Base-by-base conservation (phyloP, 2,113 vertebrate species). In the Notarius quadriscutis region DNA sequence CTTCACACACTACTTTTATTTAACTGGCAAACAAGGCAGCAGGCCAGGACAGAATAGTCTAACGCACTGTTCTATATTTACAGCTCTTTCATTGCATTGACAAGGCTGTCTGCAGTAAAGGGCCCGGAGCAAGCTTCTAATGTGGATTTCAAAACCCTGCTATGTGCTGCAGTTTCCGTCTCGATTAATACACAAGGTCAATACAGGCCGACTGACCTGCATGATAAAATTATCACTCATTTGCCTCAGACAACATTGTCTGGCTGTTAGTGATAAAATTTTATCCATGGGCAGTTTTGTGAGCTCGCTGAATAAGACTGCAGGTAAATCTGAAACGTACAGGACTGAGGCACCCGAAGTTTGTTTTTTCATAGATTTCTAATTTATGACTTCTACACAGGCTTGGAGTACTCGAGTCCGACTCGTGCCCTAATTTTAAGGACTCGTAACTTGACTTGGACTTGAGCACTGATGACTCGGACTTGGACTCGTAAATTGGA, bases 81-180 rank as follows among this genome's bases (percentile, higher is more conserved):
- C 69, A 14, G 55, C 41, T 41, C 60, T 84, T 88, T 86, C 60
- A 71, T 57, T 84, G 85, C 75, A 63, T 30, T 72, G 65, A 63
- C 87, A 86, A 79, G 55, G 34, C 62, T 27, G 41, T 87, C 53
- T 30, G 80, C 79, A 75, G 34, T 79, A 15, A 41, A 72, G 25
- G 57, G 72, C 83, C 82, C n/a, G 48, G 72, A 55, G 84, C 84
- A 88, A 84, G 74, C 80, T 86, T 69, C 67, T 90, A 86, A 88
- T 53, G 67, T 86, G 75, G 60, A 34, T 90, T 69, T 82, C 82
- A 67, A 85, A 77, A 69, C 74, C 63, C 71, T 22, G 82, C 57
- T 4, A 85, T 50, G 63, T 80, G 83, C 8, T 84, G 89, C 72
- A 65, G 84, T 67, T 71, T 41, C 63, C 51, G 81, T 79, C 83